Evolutionary conservation across 30 jellyfish, hydroid and myxozoan genomes (phyloP).

Genomic region (Turritopsis rubra): DNA sequence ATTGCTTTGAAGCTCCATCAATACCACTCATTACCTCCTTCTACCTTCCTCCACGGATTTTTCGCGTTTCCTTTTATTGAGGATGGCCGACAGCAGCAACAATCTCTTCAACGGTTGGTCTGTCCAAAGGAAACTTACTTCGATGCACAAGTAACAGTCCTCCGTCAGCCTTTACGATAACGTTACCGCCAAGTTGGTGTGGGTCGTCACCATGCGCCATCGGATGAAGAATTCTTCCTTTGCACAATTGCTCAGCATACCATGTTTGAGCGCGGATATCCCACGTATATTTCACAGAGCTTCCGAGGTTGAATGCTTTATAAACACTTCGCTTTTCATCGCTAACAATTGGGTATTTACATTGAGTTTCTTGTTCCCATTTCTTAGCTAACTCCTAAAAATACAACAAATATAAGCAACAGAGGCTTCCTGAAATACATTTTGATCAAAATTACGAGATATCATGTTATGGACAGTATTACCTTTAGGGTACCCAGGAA

Average conservation of each 20-base stretch:
- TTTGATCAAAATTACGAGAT: neutral
- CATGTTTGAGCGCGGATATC: slow-evolving; percentile 33
- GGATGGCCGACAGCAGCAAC: slow-evolving; percentile 19
- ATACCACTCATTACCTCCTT: neutral
- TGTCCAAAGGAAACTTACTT: slow-evolving; percentile 52
- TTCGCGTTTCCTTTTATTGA: neutral
- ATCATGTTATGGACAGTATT: too few species aligned
- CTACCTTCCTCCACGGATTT: neutral
- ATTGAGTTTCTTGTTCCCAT: slow-evolving; percentile 21
- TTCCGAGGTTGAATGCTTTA: slow-evolving; percentile 38
- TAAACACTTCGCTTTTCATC: slow-evolving; percentile 58
- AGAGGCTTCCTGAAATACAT: neutral
- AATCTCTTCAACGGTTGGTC: slow-evolving; percentile 42
- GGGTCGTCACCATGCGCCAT: slow-evolving; percentile 78
- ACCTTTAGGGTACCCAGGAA: too few species aligned
- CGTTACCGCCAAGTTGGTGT: slow-evolving; percentile 91
- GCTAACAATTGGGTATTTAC: slow-evolving; percentile 53
- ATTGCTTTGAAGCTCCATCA: neutral
- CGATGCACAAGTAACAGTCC: slow-evolving; percentile 38
- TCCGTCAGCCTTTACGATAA: slow-evolving; percentile 41
- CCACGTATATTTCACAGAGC: slow-evolving; percentile 65
- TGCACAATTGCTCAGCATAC: slow-evolving; percentile 62
- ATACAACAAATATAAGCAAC: neutral
- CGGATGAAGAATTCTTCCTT: slow-evolving; percentile 36
- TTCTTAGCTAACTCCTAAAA: slow-evolving; percentile 1